Evolutionary conservation across 2,888 invertebrate genomes (phyloP), one percentile per base, ranked within the genome.

Genomic region (Trissolcus brochymenae): DNA sequence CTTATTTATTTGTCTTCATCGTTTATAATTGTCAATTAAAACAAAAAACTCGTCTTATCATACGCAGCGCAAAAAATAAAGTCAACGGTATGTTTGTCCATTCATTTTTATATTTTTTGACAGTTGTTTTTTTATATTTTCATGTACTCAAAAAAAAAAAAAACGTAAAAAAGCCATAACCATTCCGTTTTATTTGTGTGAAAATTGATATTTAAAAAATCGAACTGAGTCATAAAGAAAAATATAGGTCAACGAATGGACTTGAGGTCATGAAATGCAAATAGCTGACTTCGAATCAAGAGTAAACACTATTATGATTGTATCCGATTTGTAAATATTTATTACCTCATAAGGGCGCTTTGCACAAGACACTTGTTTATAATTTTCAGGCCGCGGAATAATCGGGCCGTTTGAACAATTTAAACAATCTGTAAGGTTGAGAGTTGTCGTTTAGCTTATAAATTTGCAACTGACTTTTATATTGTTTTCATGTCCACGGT

Each of bases 341-440:
- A 77, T 77, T 57, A 67, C 59, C 14, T 43, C 71, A 72, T 62
- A 62, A 76, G 25, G 9, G 29, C 40, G 43, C 50, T 76, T 70
- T 60, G 55, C 65, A 54, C 68, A 65, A 70, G 46, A 40, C 68
- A 53, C 51, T 64, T 1, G 19, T 35, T 49, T 53, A 62, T 76
- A 66, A 71, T 76, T 76, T 53, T 71, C 14, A 65, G 71, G 61
- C 66, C 61, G 62, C 66, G 17, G 62, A 14, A 74, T 62, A 68
- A 74, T 68, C 49, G 35, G 43, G 40, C 29, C 41, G 66, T 55
- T 43, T 60, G n/a, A n/a, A n/a, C n/a, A n/a, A 41, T 49, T 46
- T 49, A 53, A 40, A 61, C 56, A 70, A 11, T 35, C 35, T 35
- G 1, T 1, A 35, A 35, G 7, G 35, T 35, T 35, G 35, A 4